Conservation (phyloP, 2,888 invertebrate species). For the Leucania comma region DNA sequence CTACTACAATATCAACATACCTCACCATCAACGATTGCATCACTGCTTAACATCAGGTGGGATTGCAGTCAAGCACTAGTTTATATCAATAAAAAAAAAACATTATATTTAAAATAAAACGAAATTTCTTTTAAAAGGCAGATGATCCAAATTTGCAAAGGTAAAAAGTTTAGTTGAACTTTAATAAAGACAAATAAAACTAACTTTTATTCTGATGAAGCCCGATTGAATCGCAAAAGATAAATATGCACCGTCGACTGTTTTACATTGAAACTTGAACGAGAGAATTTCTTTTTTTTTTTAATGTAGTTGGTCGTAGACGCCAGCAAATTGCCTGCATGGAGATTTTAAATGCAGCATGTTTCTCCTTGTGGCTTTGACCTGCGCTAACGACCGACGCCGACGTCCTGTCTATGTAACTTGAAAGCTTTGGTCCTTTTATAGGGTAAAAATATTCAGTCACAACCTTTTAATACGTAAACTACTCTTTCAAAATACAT, state of each 20-base stretch:
- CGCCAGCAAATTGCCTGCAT: slow-evolving; percentile 43
- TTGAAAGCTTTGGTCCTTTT: slow-evolving; percentile 13
- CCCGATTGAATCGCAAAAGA: slow-evolving; percentile 14
- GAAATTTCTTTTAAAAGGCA: too few relatives aligned
- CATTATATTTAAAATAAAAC: too few relatives aligned
- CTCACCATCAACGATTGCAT: too few relatives aligned
- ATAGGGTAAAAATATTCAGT: slow-evolving; percentile 14
- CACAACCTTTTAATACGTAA: slow-evolving; percentile 11
- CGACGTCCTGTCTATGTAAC: slow-evolving; percentile 5
- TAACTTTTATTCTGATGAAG: slow-evolving; percentile 24
- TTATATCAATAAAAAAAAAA: too few relatives aligned
- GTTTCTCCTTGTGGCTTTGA: slow-evolving; percentile 54
- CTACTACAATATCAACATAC: too few relatives aligned
- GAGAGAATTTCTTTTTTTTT: slow-evolving; percentile 16
- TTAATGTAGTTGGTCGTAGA: slow-evolving; percentile 32
- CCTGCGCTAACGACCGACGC: slow-evolving; percentile 31
- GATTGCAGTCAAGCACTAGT: too few relatives aligned
- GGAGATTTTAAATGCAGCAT: slow-evolving; percentile 42
- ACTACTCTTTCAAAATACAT: slow-evolving; percentile 1
- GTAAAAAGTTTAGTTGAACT: too few relatives aligned
- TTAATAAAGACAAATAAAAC: background rate
- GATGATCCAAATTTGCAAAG: too few relatives aligned
- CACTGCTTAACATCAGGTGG: too few relatives aligned
- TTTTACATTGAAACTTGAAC: slow-evolving; percentile 20
- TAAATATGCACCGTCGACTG: background rate